Base-by-base conservation (phyloP, 2,888 invertebrate species). In the Mellilla xanthometata region DNA sequence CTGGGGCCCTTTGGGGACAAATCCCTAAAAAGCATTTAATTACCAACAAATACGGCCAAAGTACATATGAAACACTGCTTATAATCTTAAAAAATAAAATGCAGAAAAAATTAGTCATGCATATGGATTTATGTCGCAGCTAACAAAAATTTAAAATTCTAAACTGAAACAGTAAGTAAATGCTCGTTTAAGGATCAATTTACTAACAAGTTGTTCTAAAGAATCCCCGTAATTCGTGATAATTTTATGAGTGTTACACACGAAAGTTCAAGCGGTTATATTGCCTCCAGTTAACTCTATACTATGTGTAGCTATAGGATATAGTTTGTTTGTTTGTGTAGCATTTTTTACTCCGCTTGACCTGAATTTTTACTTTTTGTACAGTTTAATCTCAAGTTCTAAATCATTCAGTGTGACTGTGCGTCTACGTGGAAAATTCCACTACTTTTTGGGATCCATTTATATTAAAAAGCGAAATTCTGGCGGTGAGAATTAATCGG, bases 191-290 rank as follows among this genome's bases (percentile, higher is more conserved):
- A 64, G 70, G 73, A 72, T 78, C 76, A 80, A 77, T 79, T 81
- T 76, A 78, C 72, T 61, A 78, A 75, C 74, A 72, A 73, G 72
- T 80, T 76, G 73, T 82, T 81, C 78, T 75, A 70, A 75, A 78
- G 72, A 48, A 78, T 70, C 62, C 65, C 66, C 72, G 72, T 76
- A 76, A 79, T 68, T 80, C 54, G 73, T 75, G 76, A 77, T 81
- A 85, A 81, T 84, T 85, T 85, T 81, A 84, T 67, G 81, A 75
- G 73, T 65, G 63, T 65, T 80, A 76, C 72, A 76, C 86, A 86
- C 84, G 85, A 79, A 82, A 77, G 65, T 75, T 76, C 60, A 72
- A 77, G 72, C 65, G 61, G 66, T 64, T 71, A 56, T 58, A 61
- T 60, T 58, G 54, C 52, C 63, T 54, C 64, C 58, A 65, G 63